These are phyloP conservation scores for Prunella himalayana DNA, from an alignment of 2,113 vertebrate genomes.

Conservation along the genomic window DNA sequence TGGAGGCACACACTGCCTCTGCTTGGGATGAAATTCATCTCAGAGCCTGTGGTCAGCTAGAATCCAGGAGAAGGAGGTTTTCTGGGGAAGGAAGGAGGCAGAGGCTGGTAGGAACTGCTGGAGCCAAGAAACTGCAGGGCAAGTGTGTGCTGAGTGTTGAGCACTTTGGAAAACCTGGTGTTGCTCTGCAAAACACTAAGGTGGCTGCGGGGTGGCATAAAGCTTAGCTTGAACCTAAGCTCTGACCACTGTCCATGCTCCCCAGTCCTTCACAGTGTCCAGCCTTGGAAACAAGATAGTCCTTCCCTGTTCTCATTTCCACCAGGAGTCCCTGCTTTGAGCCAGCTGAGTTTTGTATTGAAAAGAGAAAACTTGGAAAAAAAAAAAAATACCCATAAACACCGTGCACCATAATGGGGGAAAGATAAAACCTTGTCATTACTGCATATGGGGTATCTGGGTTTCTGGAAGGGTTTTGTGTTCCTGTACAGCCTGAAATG, in stretches of 20 bases:
- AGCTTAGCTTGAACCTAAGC: not conserved
- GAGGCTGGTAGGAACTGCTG: not conserved
- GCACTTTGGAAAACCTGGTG: not conserved
- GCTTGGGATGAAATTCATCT: not conserved
- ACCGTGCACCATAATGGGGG: not conserved
- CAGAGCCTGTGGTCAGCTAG: not conserved
- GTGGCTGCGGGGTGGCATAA: not conserved
- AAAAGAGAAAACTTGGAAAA: not conserved
- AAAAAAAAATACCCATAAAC: not conserved
- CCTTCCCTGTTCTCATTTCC: not conserved
- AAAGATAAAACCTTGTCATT: not conserved
- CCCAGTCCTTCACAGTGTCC: not conserved
- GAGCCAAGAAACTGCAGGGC: not conserved
- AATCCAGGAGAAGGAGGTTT: not conserved
- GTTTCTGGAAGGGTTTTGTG: not conserved
- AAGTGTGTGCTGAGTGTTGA: not conserved
- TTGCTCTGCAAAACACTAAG: not conserved
- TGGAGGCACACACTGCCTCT: rapidly evolving
- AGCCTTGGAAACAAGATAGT: not conserved
- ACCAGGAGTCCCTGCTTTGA: not conserved
- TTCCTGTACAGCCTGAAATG: not conserved
- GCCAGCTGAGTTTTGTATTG: not conserved
- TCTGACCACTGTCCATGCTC: rapidly evolving
- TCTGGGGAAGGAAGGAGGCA: not conserved
- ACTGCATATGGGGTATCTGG: not conserved